Conservation (phyloP, 2,797 vertebrate genomes). For the Hafferia zeledoni region DNA sequence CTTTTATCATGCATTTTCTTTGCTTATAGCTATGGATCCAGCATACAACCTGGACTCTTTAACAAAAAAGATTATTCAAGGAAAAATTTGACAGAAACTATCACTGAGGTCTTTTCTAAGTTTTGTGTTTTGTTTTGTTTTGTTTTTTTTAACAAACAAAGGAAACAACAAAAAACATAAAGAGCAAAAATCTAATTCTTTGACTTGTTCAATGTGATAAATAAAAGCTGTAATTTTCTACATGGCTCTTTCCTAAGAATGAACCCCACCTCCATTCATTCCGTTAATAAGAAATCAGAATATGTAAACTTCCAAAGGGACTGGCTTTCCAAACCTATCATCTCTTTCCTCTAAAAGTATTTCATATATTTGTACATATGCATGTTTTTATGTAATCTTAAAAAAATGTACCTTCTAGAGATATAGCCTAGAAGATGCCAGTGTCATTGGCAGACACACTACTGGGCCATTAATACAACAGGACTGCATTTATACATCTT, state of each 20-base stretch:
- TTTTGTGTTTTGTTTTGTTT: no score
- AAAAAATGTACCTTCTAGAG: neutral
- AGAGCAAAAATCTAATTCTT: neutral
- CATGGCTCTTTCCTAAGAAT: neutral
- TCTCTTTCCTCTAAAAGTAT: neutral
- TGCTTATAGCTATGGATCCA: neutral
- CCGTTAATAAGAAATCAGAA: neutral
- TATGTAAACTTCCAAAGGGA: neutral
- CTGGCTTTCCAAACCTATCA: neutral
- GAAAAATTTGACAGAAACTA: neutral
- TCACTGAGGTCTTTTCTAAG: neutral
- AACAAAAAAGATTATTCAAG: neutral
- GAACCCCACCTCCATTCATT: neutral
- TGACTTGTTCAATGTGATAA: neutral
- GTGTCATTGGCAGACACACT: neutral
- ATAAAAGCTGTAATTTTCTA: neutral
- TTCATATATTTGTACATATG: neutral
- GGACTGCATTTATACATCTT: neutral
- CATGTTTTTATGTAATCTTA: neutral
- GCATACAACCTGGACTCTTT: neutral
- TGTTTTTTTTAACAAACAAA: neutral
- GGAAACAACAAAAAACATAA: neutral
- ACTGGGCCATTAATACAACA: neutral
- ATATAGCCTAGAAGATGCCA: neutral
- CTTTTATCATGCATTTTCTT: neutral